Evolutionary conservation across 2,797 vertebrate genomes (phyloP), one percentile per base, ranked within the genome.

Genomic region (Meriones psammophilus): DNA sequence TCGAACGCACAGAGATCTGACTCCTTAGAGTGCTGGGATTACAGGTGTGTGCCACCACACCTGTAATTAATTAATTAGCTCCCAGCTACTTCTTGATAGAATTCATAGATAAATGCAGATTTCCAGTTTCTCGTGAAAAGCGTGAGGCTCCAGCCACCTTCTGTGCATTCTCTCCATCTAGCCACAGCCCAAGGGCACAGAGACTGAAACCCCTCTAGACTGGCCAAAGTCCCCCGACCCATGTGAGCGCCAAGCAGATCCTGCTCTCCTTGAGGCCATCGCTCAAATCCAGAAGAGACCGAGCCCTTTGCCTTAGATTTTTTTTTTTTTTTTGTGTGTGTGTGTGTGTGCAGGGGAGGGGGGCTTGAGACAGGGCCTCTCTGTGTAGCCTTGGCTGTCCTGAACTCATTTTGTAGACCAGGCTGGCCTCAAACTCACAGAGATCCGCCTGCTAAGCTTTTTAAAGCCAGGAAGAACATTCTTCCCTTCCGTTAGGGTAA

Each of bases 21-120:
- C 50, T 50, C 50, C 50, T 50, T 50, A 50, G 50, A 50, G 50
- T 50, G 50, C 50, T 50, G 50, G 50, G 50, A 50, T 50, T 50
- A 50, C 50, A 50, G 50, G 50, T 50, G 50, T 50, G 50, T 10
- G 50, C 50, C 50, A 50, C 50, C 50, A 50, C 50, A 10, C 50
- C 50, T 50, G 50, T 42, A 42, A 42, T 42, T 42, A 42, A 6
- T 42, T 42, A 42, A 42, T 42, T 42, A 42, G n/a, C 2, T 0
- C 50, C 39, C 24, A 9, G 58, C 56, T 54, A 66, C 54, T 87
- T 39, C 83, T 83, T 26, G n/a, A 88, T 79, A 36, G 22, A 73
- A 79, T 91, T 91, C 26, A 73, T 85, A 66, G 88, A 90, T 77
- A 84, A 68, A 33, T 24, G 13, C 58, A 69, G 17, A 84, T 93